Evolutionary conservation across 1,140 invertebrate species (phyloP).

Genomic region (Rhyzopertha dominica): DNA sequence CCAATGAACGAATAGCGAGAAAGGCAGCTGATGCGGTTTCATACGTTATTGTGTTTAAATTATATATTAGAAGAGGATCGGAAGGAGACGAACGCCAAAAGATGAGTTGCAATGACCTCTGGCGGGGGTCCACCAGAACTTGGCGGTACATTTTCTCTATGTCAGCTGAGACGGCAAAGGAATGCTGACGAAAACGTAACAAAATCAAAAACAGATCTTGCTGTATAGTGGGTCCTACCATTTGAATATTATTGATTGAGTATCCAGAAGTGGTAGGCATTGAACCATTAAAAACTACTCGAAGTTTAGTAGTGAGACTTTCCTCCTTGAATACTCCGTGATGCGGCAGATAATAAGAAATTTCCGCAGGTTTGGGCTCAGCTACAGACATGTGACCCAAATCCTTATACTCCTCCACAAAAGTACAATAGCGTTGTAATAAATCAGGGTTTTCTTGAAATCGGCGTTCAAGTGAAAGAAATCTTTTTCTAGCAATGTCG

Average conservation of each 20-base stretch:
- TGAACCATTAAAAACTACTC: constrained; percentile 41
- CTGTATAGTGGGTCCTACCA: constrained; percentile 25
- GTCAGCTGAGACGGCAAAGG: too few relatives aligned
- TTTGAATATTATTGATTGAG: constrained; percentile 28
- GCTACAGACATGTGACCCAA: constrained; percentile 16
- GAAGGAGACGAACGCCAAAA: too few relatives aligned
- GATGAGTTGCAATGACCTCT: too few relatives aligned
- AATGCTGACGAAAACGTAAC: too few relatives aligned
- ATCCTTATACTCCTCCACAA: constrained; percentile 13
- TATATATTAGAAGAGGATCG: too few relatives aligned
- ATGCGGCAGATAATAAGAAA: constrained; percentile 45
- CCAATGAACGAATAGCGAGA: too few relatives aligned
- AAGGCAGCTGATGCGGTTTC: too few relatives aligned
- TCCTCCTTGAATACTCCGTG: constrained; percentile 39
- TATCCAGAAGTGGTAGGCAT: constrained; percentile 23
- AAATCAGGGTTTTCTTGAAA: constrained; percentile 28
- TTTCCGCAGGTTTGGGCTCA: background rate
- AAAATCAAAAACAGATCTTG: constrained; percentile 37
- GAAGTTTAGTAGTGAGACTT: constrained; percentile 32
- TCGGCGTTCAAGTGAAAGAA: constrained; percentile 35
- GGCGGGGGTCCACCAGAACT: too few relatives aligned
- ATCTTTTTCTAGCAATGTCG: constrained; percentile 28
- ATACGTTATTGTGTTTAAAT: too few relatives aligned
- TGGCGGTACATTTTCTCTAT: too few relatives aligned
- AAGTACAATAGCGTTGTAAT: constrained; percentile 10